phyloP scores from a whole-genome alignment of 2,113 vertebrate genomes.

The Cavia aperea region DNA sequence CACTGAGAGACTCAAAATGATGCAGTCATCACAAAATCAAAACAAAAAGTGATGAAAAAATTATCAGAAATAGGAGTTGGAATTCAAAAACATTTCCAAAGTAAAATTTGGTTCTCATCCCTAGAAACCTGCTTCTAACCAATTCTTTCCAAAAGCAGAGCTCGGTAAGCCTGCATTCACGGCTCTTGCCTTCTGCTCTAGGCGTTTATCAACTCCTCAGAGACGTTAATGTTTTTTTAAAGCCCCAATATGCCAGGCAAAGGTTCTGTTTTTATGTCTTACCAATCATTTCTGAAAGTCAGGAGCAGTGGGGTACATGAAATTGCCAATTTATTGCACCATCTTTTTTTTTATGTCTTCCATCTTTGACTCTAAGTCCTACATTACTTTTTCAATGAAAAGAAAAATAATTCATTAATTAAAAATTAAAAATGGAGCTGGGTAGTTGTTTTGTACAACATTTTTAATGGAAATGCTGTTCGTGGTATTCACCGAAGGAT shows the following conservation, averaged over 20 bases:
- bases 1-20: background rate
- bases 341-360: background rate
- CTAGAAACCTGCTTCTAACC: background rate
- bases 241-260: background rate
- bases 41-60: background rate
- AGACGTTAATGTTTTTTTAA: background rate
- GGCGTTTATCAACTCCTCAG: background rate
- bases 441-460: background rate
- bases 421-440: background rate
- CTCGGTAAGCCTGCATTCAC: background rate
- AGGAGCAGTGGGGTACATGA: background rate
- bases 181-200: background rate
- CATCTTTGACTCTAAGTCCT: background rate
- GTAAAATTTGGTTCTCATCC: no score
- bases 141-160: background rate
- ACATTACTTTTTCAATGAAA: background rate
- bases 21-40: background rate
- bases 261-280: background rate
- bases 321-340: background rate
- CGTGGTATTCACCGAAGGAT: background rate
- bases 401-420: background rate
- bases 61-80: background rate
- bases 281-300: background rate
- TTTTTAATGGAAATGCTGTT: constrained; percentile 3
- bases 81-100: constrained; percentile 11